Evolutionary conservation across 2,888 invertebrate genomes (phyloP), one percentile per base, ranked within the genome.

Genomic region (Drosophila subquinaria): DNA sequence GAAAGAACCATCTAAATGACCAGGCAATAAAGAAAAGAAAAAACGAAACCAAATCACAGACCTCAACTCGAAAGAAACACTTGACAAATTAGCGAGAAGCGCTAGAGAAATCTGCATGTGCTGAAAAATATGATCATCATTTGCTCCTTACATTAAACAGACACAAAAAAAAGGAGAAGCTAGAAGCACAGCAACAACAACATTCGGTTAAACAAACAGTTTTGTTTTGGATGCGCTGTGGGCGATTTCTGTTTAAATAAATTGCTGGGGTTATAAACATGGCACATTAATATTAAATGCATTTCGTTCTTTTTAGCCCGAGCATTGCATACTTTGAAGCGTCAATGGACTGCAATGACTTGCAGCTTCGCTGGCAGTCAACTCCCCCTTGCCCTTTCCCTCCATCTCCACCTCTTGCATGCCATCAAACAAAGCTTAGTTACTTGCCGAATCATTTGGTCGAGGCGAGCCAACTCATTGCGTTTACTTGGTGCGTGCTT

Each of bases 281-380:
- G 75, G 76, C 77, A 76, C 90, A 90, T 90, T 89, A 90, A 90
- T 90, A 89, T 90, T 88, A 89, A 90, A 90, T 91, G 90, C 88
- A 76, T 79, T 81, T 80, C 71, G 74, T 69, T 71, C 52, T 57
- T 64, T 66, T 66, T 67, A 57, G 57, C 61, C 55, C 57, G 35
- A 38, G 63, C 50, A 69, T 77, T 86, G 89, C 84, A 84, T 87
- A 84, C 88, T 89, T 89, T 72, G 84, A 86, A 81, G 84, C 84
- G 87, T 87, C 89, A 87, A 84, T 84, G 71, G 89, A 89, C 84
- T 81, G 84, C 89, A 70, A 89, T 84, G 84, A 84, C 84, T 81
- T 72, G 89, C 89, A 82, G 69, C 60, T 48, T 56, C 40, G 33
- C 36, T 33, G 17, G 30, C 42, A 43, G 53, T 30, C 35, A 27